Percentiles rank a stretch among this genome's conserved stretches.
These are phyloP conservation scores for Thaleichthys pacificus DNA, from an alignment of 2,797 vertebrate species.

Conservation along the genomic window DNA sequence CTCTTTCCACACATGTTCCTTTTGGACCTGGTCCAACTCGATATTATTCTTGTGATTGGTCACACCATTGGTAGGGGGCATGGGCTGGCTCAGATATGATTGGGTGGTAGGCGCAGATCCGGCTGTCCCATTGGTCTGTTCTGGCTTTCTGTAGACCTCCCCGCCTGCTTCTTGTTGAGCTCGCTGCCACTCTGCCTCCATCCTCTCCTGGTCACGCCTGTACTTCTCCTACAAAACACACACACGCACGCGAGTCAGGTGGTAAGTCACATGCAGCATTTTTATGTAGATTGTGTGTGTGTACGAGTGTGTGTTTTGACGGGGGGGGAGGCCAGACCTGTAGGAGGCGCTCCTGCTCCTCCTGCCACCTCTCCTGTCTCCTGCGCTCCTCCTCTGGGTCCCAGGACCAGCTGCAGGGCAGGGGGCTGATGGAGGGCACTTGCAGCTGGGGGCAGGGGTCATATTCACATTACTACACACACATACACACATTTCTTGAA, in stretches of 20 bases:
- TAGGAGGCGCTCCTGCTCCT: constrained; percentile 91
- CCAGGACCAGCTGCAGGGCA: constrained; percentile 87
- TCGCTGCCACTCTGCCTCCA: constrained; percentile 86
- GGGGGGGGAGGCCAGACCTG: constrained; percentile 75
- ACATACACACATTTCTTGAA: neutral
- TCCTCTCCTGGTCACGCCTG: constrained; percentile 85
- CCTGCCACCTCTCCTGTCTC: constrained; percentile 94
- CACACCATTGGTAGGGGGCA: constrained; percentile 15
- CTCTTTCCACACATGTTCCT: constrained; percentile 22
- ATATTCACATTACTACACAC: constrained; percentile 10
- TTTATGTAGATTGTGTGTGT: neutral
- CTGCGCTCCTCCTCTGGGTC: constrained; percentile 88
- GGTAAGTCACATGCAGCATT: neutral
- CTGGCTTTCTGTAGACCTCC: constrained; percentile 69
- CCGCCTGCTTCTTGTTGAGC: constrained; percentile 82
- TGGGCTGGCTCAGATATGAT: constrained; percentile 31
- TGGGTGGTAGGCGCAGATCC: constrained; percentile 36
- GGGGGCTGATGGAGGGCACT: constrained; percentile 84
- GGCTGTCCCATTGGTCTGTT: constrained; percentile 50
- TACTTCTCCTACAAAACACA: constrained; percentile 83
- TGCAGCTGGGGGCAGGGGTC: constrained; percentile 77
- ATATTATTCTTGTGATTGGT: constrained; percentile 28
- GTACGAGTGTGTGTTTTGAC: neutral
- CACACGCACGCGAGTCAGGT: neutral
- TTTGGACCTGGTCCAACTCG: constrained; percentile 18